A percentile compares a stretch with the other conserved stretches of the same genome.
Evolutionary conservation across 2,113 vertebrate genomes (phyloP).

Genomic region (Halcyon malimbica): DNA sequence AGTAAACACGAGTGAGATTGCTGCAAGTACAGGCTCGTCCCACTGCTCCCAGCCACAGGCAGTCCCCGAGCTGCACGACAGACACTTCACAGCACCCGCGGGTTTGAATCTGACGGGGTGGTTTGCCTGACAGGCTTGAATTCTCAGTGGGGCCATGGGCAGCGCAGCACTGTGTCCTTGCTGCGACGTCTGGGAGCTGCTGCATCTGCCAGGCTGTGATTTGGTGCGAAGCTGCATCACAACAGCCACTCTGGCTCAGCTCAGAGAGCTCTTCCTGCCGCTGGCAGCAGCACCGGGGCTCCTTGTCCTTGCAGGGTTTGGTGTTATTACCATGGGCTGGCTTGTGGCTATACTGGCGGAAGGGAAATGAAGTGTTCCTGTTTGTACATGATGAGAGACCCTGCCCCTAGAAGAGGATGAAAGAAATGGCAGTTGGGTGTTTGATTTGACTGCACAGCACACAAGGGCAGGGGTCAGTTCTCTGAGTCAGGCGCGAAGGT

Average conservation of each 20-base stretch:
- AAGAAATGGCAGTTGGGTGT: not conserved
- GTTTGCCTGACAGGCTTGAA: not conserved
- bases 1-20: not conserved
- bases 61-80: not conserved
- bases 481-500: not conserved
- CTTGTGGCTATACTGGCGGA: not conserved
- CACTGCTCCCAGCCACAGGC: fast-evolving
- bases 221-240: not conserved
- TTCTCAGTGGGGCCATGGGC: not conserved
- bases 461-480: not conserved
- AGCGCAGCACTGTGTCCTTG: fast-evolving
- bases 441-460: not conserved
- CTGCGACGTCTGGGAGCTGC: fast-evolving
- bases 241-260: not conserved
- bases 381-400: not conserved
- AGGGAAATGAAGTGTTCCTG: not conserved
- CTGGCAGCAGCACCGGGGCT: not conserved
- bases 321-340: not conserved
- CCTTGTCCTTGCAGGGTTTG: not conserved
- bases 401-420: not conserved
- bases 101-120: not conserved
- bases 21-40: not conserved
- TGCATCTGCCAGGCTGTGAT: not conserved
- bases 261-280: not conserved
- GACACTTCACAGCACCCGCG: fast-evolving